Evolutionary conservation across 2,797 vertebrate species (phyloP).

Genomic region (Poeciliopsis presidionis): DNA sequence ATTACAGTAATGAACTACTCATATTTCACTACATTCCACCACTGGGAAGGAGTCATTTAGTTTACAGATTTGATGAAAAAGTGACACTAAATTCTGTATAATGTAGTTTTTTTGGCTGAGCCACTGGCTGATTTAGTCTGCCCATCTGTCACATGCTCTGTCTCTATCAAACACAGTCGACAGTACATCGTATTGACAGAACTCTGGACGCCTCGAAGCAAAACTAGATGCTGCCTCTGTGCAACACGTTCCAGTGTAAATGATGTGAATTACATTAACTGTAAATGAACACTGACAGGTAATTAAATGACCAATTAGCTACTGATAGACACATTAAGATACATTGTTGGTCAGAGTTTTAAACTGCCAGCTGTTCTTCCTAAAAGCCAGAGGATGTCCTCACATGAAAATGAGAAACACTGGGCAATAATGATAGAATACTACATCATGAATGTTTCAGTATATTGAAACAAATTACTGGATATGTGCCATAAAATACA

Average conservation of each 20-base stretch:
- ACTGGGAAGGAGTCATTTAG: neutral
- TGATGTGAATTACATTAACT: neutral
- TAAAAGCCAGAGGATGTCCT: neutral
- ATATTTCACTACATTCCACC: too few species aligned
- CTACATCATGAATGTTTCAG: neutral
- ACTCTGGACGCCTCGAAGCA: neutral
- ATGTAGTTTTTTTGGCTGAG: neutral
- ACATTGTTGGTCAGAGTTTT: neutral
- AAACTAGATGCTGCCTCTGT: neutral
- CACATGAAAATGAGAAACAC: neutral
- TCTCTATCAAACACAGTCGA: neutral
- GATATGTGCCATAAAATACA: neutral
- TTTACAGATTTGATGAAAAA: neutral
- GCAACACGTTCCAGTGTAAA: neutral
- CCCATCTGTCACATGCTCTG: neutral
- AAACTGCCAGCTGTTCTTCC: neutral
- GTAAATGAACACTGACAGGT: neutral
- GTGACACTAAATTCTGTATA: neutral
- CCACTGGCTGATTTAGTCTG: neutral
- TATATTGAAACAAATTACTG: neutral
- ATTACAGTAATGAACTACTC: too few species aligned
- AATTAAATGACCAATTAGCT: neutral
- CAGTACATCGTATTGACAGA: neutral
- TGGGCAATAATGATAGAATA: neutral
- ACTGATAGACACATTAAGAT: neutral